These are phyloP conservation scores for Planiliza haematocheilus DNA, from an alignment of 2,113 vertebrate genomes.

Conservation along the genomic window DNA sequence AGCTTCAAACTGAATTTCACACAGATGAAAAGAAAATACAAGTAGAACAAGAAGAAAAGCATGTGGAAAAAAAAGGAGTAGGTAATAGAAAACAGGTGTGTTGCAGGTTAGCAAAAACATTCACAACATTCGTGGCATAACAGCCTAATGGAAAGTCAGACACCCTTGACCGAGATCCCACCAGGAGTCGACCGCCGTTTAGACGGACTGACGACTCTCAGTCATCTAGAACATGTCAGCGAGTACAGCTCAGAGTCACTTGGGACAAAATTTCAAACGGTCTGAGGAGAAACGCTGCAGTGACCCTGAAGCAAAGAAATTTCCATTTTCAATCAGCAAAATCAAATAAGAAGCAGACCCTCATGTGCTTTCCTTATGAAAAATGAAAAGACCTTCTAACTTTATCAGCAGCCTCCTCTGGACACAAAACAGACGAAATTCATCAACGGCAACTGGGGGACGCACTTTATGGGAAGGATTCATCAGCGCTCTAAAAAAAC, in stretches of 20 bases:
- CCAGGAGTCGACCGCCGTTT: conserved; percentile 33
- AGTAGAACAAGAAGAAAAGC: conserved; percentile 3
- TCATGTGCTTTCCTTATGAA: background rate
- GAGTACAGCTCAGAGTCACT: conserved; percentile 21
- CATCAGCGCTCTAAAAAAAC: too few relatives aligned
- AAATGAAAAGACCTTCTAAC: background rate
- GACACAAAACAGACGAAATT: background rate
- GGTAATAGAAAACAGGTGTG: conserved; percentile 72
- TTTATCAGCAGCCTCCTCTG: background rate
- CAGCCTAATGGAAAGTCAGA: conserved; percentile 57
- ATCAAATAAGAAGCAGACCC: conserved; percentile 23
- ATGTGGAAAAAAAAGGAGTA: conserved; percentile 21
- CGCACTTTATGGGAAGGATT: too few relatives aligned
- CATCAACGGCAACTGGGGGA: background rate
- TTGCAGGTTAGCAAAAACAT: conserved; percentile 54
- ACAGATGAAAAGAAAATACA: background rate
- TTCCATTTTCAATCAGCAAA: conserved; percentile 15
- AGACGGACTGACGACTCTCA: conserved; percentile 48
- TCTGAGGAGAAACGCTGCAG: background rate
- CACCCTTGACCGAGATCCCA: conserved; percentile 39
- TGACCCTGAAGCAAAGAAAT: too few relatives aligned
- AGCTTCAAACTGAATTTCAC: conserved; percentile 18
- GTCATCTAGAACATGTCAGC: conserved; percentile 40
- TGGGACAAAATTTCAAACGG: conserved; percentile 14
- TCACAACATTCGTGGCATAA: conserved; percentile 34